Percentiles rank a stretch among this genome's conserved stretches.
Conservation (phyloP, 2,113 vertebrate species). For the Malurus alboscapulatus region DNA sequence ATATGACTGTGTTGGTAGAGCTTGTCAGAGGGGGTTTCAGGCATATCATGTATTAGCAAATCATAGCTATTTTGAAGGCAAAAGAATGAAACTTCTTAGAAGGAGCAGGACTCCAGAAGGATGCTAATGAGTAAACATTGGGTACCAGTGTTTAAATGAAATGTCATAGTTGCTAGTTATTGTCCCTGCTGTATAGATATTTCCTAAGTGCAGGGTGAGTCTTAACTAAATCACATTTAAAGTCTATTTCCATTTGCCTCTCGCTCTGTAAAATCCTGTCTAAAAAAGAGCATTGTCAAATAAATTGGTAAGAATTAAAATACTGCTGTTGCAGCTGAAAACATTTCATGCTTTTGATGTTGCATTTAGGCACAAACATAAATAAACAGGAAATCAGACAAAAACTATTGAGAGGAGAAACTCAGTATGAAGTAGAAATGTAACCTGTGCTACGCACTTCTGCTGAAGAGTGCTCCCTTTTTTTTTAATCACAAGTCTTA, state of each 20-base stretch:
- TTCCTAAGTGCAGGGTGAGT: not conserved
- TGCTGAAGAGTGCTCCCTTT: not conserved
- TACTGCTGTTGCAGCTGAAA: not conserved
- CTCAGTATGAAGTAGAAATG: not conserved
- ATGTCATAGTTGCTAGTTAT: not conserved
- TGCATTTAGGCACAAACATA: not conserved
- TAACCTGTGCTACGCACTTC: not conserved
- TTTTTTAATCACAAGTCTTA: not conserved
- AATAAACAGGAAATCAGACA: not conserved
- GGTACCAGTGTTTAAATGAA: not conserved
- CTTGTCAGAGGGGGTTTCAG: constrained; percentile 13
- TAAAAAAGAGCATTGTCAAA: not conserved
- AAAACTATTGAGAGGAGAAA: not conserved
- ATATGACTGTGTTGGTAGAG: constrained; percentile 12
- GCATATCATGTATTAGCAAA: constrained; percentile 10
- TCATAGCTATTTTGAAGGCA: constrained; percentile 9
- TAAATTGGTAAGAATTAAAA: not conserved
- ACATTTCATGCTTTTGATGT: not conserved
- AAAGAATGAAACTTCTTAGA: constrained; percentile 9
- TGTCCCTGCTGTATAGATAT: not conserved
- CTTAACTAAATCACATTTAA: not conserved
- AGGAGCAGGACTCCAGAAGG: constrained; percentile 23
- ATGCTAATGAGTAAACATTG: not conserved
- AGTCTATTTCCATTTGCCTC: not conserved
- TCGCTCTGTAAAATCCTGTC: not conserved